Evolutionary conservation across 2,888 invertebrate genomes (phyloP).

Genomic region (Pyrochroa serraticornis): DNA sequence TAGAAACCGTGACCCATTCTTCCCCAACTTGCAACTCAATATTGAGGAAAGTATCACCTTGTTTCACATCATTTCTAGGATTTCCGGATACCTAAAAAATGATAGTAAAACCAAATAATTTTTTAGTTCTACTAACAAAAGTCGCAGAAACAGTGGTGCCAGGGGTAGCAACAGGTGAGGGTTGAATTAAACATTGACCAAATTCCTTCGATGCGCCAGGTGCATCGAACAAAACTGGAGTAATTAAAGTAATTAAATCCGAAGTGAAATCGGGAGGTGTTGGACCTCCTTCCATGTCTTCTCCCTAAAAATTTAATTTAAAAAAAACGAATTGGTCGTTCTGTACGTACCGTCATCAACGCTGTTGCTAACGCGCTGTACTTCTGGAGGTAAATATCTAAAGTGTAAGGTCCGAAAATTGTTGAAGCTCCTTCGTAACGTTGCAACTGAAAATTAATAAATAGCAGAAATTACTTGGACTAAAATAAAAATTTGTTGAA

Average conservation of each 20-base stretch:
- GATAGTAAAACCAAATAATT: neutral
- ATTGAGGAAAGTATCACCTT: conserved; percentile 74
- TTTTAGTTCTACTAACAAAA: conserved; percentile 68
- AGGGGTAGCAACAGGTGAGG: conserved; percentile 65
- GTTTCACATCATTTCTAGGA: conserved; percentile 78
- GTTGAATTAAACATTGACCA: conserved; percentile 76
- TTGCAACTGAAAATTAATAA: conserved; percentile 68
- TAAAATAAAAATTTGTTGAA: neutral
- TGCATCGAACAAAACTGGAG: conserved; percentile 79
- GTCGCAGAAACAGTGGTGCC: conserved; percentile 73
- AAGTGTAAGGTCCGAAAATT: conserved; percentile 88
- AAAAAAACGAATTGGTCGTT: neutral
- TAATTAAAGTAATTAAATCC: conserved; percentile 73
- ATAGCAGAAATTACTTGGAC: neutral
- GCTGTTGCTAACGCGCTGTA: conserved; percentile 73
- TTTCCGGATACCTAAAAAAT: conserved; percentile 72
- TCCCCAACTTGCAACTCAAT: conserved; percentile 69
- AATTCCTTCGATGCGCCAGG: conserved; percentile 74
- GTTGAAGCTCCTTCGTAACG: conserved; percentile 95
- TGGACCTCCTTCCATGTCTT: conserved; percentile 37
- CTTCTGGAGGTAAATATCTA: conserved; percentile 81
- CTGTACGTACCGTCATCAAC: conserved; percentile 64
- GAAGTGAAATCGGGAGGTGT: conserved; percentile 74
- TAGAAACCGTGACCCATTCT: conserved; percentile 77
- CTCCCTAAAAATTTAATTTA: conserved; percentile 29